These are phyloP conservation scores for Asbolus verrucosus DNA, from an alignment of 1,140 invertebrate genomes.

Conservation along the genomic window DNA sequence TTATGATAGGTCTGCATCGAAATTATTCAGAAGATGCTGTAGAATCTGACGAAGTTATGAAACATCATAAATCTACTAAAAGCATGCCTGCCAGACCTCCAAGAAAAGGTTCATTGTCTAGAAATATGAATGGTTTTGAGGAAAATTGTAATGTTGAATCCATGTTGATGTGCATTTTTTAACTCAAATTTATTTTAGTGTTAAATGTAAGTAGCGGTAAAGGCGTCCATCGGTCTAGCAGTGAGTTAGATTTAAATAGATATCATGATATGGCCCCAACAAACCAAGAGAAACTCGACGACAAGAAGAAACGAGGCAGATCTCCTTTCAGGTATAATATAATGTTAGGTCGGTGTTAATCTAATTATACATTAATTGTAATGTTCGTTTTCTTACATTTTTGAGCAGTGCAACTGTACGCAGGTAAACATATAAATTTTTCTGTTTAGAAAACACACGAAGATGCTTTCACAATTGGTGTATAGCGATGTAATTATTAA, in stretches of 20 bases:
- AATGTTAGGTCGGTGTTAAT: neutral
- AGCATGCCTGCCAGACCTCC: constrained; percentile 77
- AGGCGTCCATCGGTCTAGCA: constrained; percentile 78
- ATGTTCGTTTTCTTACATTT: constrained; percentile 34
- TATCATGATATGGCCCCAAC: constrained; percentile 71
- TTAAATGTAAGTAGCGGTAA: constrained; percentile 65
- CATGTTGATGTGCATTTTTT: constrained; percentile 32
- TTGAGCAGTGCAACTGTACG: constrained; percentile 55
- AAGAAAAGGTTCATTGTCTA: constrained; percentile 78
- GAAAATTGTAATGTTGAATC: constrained; percentile 56
- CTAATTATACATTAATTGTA: constrained; percentile 19
- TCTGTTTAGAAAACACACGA: constrained; percentile 13
- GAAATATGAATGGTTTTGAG: constrained; percentile 66
- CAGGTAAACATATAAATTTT: constrained; percentile 51
- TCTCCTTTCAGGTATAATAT: constrained; percentile 86
- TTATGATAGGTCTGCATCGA: constrained; percentile 77
- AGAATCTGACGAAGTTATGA: constrained; percentile 78
- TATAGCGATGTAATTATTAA: neutral
- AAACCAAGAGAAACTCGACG: constrained; percentile 72
- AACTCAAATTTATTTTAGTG: constrained; percentile 48
- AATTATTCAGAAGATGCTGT: constrained; percentile 86
- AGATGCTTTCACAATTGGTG: constrained; percentile 31
- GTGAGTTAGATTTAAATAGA: constrained; percentile 79
- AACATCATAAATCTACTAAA: constrained; percentile 68
- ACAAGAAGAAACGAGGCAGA: constrained; percentile 87